phyloP scores from a whole-genome alignment of 2,113 vertebrate genomes.

The Andinoacara biseriatus region DNA sequence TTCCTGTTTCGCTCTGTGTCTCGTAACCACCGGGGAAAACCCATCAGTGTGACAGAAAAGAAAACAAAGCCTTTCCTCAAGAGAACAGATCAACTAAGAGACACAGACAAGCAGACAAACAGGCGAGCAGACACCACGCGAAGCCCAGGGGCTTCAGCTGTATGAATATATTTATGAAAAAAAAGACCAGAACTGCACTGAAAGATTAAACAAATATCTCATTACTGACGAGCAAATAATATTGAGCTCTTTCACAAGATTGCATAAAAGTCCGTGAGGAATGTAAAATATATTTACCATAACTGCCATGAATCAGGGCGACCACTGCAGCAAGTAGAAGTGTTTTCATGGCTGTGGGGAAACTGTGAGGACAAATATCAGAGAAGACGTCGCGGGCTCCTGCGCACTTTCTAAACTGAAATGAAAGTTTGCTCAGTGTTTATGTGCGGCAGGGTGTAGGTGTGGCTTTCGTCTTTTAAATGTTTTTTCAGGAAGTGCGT shows the following conservation, averaged over 20 bases:
- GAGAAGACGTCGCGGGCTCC: background rate
- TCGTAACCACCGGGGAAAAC: conserved; percentile 16
- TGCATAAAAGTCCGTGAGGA: background rate
- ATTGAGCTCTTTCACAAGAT: background rate
- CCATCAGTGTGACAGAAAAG: conserved; percentile 31
- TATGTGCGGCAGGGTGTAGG: conserved; percentile 43
- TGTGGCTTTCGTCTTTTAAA: conserved; percentile 43
- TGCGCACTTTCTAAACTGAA: conserved; percentile 26
- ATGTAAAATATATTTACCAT: conserved; percentile 73
- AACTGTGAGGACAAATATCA: background rate
- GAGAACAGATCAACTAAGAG: conserved; percentile 24
- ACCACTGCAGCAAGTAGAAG: conserved; percentile 48
- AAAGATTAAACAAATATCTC: conserved; percentile 19
- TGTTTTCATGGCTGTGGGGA: conserved; percentile 63
- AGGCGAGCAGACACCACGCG: background rate
- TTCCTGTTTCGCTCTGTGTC: conserved; percentile 29
- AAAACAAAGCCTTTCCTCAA: conserved; percentile 34
- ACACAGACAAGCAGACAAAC: background rate
- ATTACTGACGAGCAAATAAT: background rate
- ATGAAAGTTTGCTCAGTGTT: conserved; percentile 50
- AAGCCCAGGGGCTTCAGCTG: background rate
- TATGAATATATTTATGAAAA: conserved; percentile 3
- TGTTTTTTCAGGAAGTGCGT: conserved; percentile 31
- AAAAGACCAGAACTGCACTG: background rate
- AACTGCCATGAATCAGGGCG: conserved; percentile 51